These are phyloP conservation scores for Imbricaverruca yamaguchii DNA, from an alignment of 2,888 invertebrate genomes.

Conservation along the genomic window DNA sequence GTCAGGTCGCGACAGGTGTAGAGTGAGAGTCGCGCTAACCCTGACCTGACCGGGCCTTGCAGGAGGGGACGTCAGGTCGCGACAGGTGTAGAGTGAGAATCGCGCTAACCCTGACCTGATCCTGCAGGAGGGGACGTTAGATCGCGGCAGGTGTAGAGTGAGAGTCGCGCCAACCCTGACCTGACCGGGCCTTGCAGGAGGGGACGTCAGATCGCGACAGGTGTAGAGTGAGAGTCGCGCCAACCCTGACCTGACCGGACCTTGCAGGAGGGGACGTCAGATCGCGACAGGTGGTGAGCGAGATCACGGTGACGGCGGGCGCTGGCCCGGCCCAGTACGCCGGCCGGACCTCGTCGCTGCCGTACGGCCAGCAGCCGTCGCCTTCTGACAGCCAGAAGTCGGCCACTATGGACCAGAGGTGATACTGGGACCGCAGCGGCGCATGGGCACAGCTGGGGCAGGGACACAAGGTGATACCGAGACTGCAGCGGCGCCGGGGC, in stretches of 20 bases:
- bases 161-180: neutral
- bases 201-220: neutral
- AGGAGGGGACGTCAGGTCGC: neutral
- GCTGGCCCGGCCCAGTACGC: neutral
- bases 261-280: neutral
- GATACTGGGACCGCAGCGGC: no score
- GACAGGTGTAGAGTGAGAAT: neutral
- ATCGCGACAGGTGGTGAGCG: neutral
- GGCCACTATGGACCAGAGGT: slow-evolving; percentile 18
- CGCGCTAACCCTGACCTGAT: neutral
- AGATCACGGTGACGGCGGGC: neutral
- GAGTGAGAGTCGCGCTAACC: neutral
- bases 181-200: neutral
- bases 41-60: neutral
- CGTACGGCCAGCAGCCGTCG: slow-evolving; percentile 13
- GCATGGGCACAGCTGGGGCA: no score
- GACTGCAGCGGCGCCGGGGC: no score
- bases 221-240: neutral
- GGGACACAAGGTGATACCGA: no score
- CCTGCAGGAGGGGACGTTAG: neutral
- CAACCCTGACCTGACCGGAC: neutral
- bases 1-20: neutral
- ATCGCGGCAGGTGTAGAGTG: neutral
- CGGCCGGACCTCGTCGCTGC: neutral
- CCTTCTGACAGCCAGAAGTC: slow-evolving; percentile 1